Evolutionary conservation across 30 jellyfish, hydroid and myxozoan species (phyloP).

Genomic region (Rhopilema esculentum): DNA sequence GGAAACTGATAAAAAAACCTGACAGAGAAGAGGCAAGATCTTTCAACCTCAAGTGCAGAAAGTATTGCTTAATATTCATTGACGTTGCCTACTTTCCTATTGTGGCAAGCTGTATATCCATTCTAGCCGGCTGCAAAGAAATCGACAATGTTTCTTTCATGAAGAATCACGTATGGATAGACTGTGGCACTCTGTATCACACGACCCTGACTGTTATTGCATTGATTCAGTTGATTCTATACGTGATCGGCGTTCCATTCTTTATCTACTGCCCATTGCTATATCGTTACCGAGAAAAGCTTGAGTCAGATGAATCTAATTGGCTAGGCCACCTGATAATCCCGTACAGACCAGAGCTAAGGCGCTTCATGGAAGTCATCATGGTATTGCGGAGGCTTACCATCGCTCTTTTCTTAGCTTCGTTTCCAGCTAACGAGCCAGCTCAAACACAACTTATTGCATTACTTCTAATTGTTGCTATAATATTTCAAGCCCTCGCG

Average conservation of each 20-base stretch:
- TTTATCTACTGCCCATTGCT: constrained; percentile 53
- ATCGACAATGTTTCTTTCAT: constrained; percentile 36
- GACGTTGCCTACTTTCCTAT: constrained; percentile 71
- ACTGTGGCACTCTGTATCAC: too few species aligned
- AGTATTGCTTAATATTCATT: constrained; percentile 20
- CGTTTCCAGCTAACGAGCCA: constrained; percentile 17
- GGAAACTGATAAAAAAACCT: background rate
- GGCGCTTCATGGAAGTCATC: constrained; percentile 47
- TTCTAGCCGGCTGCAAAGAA: constrained; percentile 33
- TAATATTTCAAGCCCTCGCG: constrained; percentile 40
- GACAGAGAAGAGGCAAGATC: background rate
- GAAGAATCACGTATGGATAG: constrained; percentile 49
- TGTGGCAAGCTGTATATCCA: constrained; percentile 13
- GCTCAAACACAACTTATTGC: constrained; percentile 20
- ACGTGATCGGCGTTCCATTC: constrained; percentile 51
- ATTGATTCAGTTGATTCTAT: constrained; percentile 10
- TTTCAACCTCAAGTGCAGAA: constrained; percentile 16
- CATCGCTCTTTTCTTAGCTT: constrained; percentile 43
- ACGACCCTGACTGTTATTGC: constrained; percentile 41
- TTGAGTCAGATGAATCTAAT: background rate
- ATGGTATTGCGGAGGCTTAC: constrained; percentile 29
- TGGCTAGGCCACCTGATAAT: constrained; percentile 51
- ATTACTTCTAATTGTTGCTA: constrained; percentile 22
- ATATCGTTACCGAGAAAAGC: constrained; percentile 26
- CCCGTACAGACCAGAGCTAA: constrained; percentile 30